phyloP scores from a whole-genome alignment of 2,888 invertebrate genomes.

The Ctenicera cuprea region DNA sequence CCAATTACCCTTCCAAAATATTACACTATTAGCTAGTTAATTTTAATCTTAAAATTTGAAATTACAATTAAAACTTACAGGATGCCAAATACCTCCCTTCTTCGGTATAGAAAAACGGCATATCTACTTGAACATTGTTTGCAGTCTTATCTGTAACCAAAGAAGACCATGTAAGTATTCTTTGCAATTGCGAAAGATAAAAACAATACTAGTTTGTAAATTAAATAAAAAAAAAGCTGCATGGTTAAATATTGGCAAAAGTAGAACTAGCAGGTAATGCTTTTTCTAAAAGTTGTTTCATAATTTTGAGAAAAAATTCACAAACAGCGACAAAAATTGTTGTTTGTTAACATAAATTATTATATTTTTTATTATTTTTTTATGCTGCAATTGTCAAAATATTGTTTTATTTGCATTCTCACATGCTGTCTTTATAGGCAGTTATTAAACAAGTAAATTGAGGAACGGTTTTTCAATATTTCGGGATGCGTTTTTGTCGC shows the following conservation, averaged over 20 bases:
- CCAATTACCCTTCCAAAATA: neutral
- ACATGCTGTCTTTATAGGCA: no score
- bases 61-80: slow-evolving; percentile 75
- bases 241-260: neutral
- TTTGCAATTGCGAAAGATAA: neutral
- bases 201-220: neutral
- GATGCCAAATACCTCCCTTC: slow-evolving; percentile 92
- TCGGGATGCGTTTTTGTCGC: no score
- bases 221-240: slow-evolving; percentile 29
- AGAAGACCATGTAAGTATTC: slow-evolving; percentile 44
- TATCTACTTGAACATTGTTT: slow-evolving; percentile 77
- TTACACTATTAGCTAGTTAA: neutral
- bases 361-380: no score
- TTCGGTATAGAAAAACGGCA: slow-evolving; percentile 90
- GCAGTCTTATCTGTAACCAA: slow-evolving; percentile 69
- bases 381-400: no score
- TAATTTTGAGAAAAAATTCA: no score
- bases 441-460: no score
- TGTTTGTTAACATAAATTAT: no score
- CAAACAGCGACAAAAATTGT: no score
- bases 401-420: no score
- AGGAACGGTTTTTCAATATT: no score
- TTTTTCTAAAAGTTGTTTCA: neutral
- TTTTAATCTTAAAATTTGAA: neutral
- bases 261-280: neutral